A percentile compares a stretch with the other conserved stretches of the same genome.
Conservation (phyloP, 2,888 invertebrate genomes). For the Drosophila monieri region DNA sequence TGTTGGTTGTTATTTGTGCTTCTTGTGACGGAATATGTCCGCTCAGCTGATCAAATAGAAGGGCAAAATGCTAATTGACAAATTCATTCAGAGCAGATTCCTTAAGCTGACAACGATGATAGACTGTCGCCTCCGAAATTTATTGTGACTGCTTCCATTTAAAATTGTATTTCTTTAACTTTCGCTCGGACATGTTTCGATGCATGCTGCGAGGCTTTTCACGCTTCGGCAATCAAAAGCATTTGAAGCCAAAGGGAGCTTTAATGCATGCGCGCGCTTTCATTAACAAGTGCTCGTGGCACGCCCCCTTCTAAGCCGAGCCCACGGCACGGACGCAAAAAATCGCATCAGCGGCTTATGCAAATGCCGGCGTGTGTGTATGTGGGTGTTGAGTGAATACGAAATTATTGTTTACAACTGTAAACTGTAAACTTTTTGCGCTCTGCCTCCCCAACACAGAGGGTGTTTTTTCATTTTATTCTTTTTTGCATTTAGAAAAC, state of each 20-base stretch:
- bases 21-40: neutral
- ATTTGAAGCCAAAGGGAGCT: constrained; percentile 67
- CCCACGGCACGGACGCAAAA: constrained; percentile 58
- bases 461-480: constrained; percentile 14
- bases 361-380: constrained; percentile 59
- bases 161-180: constrained; percentile 26
- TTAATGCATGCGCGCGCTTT: constrained; percentile 79
- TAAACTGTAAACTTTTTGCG: constrained; percentile 72
- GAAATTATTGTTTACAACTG: constrained; percentile 79
- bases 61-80: constrained; percentile 70
- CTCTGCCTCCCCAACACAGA: constrained; percentile 4
- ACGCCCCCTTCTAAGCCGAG: constrained; percentile 73
- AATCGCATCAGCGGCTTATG: constrained; percentile 80
- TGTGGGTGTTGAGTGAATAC: constrained; percentile 78
- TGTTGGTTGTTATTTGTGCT: constrained; percentile 30
- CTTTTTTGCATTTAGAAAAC: constrained; percentile 64
- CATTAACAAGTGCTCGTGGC: constrained; percentile 64
- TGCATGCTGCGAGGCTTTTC: constrained; percentile 69
- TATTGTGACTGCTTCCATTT: constrained; percentile 23
- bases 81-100: constrained; percentile 57
- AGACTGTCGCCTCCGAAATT: constrained; percentile 17
- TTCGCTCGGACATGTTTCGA: constrained; percentile 2
- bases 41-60: constrained; percentile 21
- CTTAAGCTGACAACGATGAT: constrained; percentile 21
- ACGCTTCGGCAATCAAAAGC: constrained; percentile 77